Evolutionary conservation across 2,113 vertebrate species (phyloP), one percentile per base, ranked within the genome.

Genomic region (Rhodinocichla rosea): DNA sequence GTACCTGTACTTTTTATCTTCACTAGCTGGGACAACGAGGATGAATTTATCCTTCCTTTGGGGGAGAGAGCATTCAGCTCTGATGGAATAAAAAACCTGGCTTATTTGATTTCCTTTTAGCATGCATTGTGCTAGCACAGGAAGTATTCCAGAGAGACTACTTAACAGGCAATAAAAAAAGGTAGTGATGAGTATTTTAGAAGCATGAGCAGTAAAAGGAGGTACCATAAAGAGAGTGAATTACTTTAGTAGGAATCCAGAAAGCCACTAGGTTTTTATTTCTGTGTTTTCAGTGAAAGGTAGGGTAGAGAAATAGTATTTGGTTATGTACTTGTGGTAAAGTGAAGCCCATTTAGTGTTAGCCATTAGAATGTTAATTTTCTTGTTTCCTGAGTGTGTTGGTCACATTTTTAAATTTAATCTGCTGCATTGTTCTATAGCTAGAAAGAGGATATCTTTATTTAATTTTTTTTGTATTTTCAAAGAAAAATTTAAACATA

Each of bases 61-160:
- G 71, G 81, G 21, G 62, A 65, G 44, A 64, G 40, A 79, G 74
- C 32, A 23, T 23, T 94, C 44, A 28, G 27, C 40, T 92, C 56
- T 52, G 42, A 55, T 87, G 62, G 74, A 91, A 70, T 84, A 57
- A 93, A 89, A 85, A 49, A 28, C 6, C 27, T 74, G 64, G 18
- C 13, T 92, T 83, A 81, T 77, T 83, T 82, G 55, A 81, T 94
- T 92, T 89, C 49, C 40, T 83, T 87, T 79, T 82, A 89, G 74
- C 28, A 7, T 68, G 17, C 82, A 23, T 78, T 92, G 32, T 59
- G 44, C 52, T 83, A 49, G 35, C 39, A 22, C 21, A 62, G 84
- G 35, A 94, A 67, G 50, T 92, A 70, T 69, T 90, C 82, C 63
- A 70, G 50, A 50, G 79, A 69, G 90, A 83, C 67, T 90, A 45